A percentile compares a stretch with the other conserved stretches of the same genome.
These are phyloP conservation scores for Silurus meridionalis DNA, from an alignment of 2,113 vertebrate species.

Conservation along the genomic window DNA sequence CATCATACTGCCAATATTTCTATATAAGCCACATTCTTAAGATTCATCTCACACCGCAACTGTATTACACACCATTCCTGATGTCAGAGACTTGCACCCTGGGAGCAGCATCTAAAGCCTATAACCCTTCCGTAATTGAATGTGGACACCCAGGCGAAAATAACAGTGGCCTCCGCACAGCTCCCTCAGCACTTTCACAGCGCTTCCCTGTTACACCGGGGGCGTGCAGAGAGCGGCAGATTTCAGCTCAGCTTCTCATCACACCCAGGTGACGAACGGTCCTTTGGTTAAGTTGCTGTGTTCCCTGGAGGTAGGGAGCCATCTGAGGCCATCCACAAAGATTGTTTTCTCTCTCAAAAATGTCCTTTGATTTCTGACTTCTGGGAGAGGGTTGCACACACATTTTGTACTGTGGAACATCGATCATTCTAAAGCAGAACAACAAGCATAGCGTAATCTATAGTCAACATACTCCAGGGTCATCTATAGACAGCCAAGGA, in stretches of 20 bases:
- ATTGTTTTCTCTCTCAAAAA: not conserved
- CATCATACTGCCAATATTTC: not conserved
- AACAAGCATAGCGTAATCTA: not conserved
- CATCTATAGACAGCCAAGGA: not conserved
- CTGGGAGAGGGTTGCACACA: not conserved
- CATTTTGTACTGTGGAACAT: not conserved
- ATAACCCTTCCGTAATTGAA: constrained; percentile 47
- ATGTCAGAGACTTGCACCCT: not conserved
- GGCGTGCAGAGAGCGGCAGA: not conserved
- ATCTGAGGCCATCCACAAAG: not conserved
- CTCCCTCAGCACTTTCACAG: constrained; percentile 24
- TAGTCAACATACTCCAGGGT: not conserved
- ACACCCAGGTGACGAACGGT: not conserved
- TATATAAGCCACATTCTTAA: not conserved
- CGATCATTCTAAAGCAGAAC: not conserved
- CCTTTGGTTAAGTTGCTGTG: constrained; percentile 25
- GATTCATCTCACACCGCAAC: constrained; percentile 15
- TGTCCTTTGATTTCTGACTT: not conserved
- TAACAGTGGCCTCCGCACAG: constrained; percentile 16
- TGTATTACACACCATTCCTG: not conserved
- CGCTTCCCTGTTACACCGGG: not conserved
- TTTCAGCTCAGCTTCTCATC: constrained; percentile 34
- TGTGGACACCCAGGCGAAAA: constrained; percentile 39
- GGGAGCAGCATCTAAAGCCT: constrained; percentile 40
- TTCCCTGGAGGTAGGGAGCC: not conserved